Base-by-base conservation (phyloP, 2,797 vertebrate species). In the Microcaecilia unicolor region DNA sequence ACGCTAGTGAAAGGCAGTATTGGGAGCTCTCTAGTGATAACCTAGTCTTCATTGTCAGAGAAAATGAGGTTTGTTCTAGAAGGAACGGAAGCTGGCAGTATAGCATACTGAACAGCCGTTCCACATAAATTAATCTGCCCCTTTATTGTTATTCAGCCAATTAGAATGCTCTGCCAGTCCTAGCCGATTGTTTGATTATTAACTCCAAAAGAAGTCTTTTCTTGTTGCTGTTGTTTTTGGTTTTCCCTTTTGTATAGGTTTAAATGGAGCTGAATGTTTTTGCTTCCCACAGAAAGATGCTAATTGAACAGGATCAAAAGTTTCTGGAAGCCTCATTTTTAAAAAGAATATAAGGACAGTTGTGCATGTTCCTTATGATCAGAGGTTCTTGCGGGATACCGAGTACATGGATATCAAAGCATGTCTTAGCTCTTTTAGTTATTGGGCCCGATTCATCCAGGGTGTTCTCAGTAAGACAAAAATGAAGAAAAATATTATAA, bases 71-170 rank as follows among this genome's bases (percentile, higher is more conserved):
- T 20, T 20, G 19, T 9, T n/a, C 22, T n/a, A n/a, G n/a, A n/a
- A n/a, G n/a, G n/a, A n/a, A n/a, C n/a, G n/a, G n/a, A 23, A 6
- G 3, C 14, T 31, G 5, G 37, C 22, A 31, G 8, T 18, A 18
- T 22, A 11, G 37, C 22, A 48, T 41, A 31, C 37, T 48, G 31
- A 48, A 12, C 18, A 48, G 32, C 8, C 14, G 18, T 25, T 41
- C 29, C 30, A 9, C 15, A 31, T 26, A 31, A 21, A 26, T 28
- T 23, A 18, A 10, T 29, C 14, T 17, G 15, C 34, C 22, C 13
- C 10, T 34, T 25, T 18, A 8, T 47, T 47, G 31, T 21, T 40
- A 31, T 40, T 40, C 31, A 47, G 22, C 37, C 37, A 35, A 35
- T 48, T 48, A 27, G 6, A 31, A 41, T 48, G 26, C 44, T 31